These are phyloP conservation scores for Euzophera pinguis DNA, from an alignment of 2,888 invertebrate genomes.

Conservation along the genomic window DNA sequence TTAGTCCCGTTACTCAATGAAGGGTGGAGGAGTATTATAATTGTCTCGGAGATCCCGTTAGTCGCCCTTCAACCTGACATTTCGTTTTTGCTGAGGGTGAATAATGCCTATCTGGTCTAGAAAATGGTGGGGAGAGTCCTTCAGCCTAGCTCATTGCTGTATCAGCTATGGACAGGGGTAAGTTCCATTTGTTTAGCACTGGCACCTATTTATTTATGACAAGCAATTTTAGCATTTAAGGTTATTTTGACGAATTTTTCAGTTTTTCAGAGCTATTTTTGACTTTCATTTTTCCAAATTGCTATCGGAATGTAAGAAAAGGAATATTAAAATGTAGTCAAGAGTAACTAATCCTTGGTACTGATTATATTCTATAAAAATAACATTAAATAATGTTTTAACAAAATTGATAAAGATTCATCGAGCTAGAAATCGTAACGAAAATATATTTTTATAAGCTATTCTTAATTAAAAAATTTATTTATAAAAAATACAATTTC, in stretches of 20 bases:
- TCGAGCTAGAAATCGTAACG: no score
- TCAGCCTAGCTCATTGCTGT: slow-evolving; percentile 30
- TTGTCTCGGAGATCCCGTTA: slow-evolving; percentile 6
- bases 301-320: no score
- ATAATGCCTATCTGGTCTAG: slow-evolving; percentile 44
- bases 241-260: neutral
- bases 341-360: no score
- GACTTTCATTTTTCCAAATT: neutral
- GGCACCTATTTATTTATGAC: neutral
- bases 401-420: no score
- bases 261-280: neutral
- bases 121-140: slow-evolving; percentile 26
- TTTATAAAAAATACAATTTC: no score
- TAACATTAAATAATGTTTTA: no score
- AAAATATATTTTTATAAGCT: no score
- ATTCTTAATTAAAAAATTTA: no score
- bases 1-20: slow-evolving; percentile 34
- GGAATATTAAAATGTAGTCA: no score
- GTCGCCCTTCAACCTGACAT: slow-evolving; percentile 46
- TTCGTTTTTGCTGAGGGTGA: slow-evolving; percentile 53
- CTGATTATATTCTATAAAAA: no score
- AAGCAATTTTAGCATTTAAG: neutral
- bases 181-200: slow-evolving; percentile 28
- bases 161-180: slow-evolving; percentile 50
- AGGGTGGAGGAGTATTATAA: neutral